Base-by-base conservation (phyloP, 2,888 invertebrate species). In the Rhagophthalmus giganteus region DNA sequence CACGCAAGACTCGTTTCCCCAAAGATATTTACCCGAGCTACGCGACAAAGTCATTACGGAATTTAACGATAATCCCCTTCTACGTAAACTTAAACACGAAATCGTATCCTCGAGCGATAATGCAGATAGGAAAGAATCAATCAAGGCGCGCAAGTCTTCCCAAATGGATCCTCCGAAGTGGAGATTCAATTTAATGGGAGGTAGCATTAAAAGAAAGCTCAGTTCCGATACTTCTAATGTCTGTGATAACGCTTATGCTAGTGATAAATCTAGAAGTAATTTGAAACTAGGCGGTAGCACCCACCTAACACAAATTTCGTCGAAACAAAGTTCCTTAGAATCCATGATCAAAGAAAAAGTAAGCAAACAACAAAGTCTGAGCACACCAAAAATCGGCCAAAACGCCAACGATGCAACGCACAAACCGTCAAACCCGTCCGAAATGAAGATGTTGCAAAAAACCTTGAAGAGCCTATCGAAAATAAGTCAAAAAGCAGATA, bases 1-100 rank as follows among this genome's bases (percentile, higher is more conserved):
- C 68, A 76, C 76, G 1, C 79, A 81, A 52, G 87, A 88, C 52
- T 77, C 79, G 13, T 88, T 88, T 62, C 77, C 81, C 4, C 84
- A 85, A 12, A 79, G 75, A 50, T 88, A 87, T 66, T 77, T 84
- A n/a, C 81, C 80, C 0, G 83, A 85, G 54, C 72, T 89, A 2
- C 73, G 83, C 31, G 79, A 81, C 52, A 82, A 81, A 68, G 78
- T 87, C 7, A 81, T 82, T 20, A 81, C 81, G 61, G 86, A 87
- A 63, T 78, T 81, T 54, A 79, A 80, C 63, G 77, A 65, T 3
- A 81, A 81, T 66, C 79, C 80, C 1, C 63, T 82, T 14, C 60
- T 79, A 34, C 58, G 75, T 13, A 78, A 73, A 55, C 66, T 64
- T 45, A 73, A 71, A 58, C 63, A 67, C 11, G 74, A 75, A 37